phyloP scores from a whole-genome alignment of 2,797 vertebrate species.

The Cryptoprocta ferox region DNA sequence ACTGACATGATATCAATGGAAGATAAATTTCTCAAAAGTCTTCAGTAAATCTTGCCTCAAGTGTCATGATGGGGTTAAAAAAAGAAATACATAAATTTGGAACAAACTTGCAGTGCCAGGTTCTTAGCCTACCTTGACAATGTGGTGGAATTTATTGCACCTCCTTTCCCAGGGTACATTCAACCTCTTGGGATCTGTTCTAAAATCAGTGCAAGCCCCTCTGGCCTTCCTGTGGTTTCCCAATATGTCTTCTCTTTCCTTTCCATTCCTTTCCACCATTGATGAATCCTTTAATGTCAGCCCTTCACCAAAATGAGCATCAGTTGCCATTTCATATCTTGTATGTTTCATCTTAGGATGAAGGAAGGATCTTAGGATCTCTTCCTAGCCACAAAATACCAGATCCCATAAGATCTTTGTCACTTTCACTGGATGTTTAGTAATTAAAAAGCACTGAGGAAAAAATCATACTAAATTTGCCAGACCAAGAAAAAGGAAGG shows the following conservation, averaged over 20 bases:
- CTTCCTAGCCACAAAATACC: background rate
- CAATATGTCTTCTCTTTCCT: background rate
- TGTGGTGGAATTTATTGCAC: background rate
- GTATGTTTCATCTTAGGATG: background rate
- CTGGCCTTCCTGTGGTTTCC: background rate
- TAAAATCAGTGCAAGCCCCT: background rate
- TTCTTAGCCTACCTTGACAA: background rate
- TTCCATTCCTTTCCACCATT: background rate
- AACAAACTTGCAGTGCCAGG: background rate
- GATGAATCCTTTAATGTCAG: background rate
- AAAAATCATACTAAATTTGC: background rate
- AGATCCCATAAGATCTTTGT: background rate
- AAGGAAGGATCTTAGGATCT: too few species aligned
- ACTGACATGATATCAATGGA: background rate
- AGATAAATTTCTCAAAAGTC: background rate
- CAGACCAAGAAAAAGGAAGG: background rate
- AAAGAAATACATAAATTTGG: background rate
- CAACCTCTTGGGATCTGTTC: background rate
- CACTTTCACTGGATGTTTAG: background rate
- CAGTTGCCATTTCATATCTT: background rate
- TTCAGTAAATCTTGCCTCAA: background rate
- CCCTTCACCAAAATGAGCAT: background rate
- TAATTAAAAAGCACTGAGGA: background rate
- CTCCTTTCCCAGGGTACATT: background rate
- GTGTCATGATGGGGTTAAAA: background rate